Base-by-base conservation (phyloP, 2,797 vertebrate genomes). In the Natrix natrix region DNA sequence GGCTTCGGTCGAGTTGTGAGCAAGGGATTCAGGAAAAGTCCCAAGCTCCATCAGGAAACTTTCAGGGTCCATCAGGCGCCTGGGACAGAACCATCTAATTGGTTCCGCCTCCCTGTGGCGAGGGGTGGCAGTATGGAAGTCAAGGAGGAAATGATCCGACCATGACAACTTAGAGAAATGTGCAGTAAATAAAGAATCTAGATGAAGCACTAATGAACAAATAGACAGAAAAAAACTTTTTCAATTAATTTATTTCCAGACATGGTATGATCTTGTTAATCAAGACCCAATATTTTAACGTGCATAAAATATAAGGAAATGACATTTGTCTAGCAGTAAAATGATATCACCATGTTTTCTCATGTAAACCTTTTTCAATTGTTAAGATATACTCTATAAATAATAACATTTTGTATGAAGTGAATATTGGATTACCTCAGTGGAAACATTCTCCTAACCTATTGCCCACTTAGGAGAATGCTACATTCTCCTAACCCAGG, bases 231-330 rank as follows among this genome's bases (percentile, higher is more conserved):
- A 26, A 57, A 54, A 55, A 55, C 4, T 4, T 26, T 28, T 69
- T 16, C 20, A 78, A 37, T 57, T 24, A 48, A 96, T 96, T 95
- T 96, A 97, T 97, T 96, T 90, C 78, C 95, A 92, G 93, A 94
- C 86, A n/a, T 93, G 95, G 52, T 91, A 93, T 96, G 94, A 92
- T 93, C 92, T 90, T 69, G 91, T 95, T 96, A 95, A 96, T 93
- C 83, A 88, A 96, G 94, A 94, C 94, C 1, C 0, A 32, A 37
- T 90, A 16, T 87, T 94, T 95, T 94, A 93, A 92, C 94, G 90
- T 95, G 74, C 94, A 95, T 96, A 96, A 96, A 93, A 66, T 93
- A 95, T 94, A 86, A 63, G 91, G 94, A 92, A 91, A 94, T 94
- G 78, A 95, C 95, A 95, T 95, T 95, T 95, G 95, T 93, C 78